Conservation (phyloP, 2,113 vertebrate species). For the Cygnus buccinator region DNA sequence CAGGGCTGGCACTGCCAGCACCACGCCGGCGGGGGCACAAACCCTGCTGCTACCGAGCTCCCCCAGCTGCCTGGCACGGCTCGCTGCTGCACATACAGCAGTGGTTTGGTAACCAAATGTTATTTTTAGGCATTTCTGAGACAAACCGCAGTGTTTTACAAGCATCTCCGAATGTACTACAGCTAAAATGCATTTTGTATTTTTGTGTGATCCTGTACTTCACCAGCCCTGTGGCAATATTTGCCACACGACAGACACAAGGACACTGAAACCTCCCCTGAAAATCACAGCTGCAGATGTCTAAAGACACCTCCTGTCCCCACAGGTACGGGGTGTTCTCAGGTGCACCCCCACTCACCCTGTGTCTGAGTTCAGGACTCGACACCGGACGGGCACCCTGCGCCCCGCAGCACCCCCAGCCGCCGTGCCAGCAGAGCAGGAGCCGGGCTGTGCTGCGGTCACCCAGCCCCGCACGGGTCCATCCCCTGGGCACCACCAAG, state of each 20-base stretch:
- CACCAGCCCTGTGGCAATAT: neutral
- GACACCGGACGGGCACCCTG: neutral
- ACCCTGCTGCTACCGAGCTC: neutral
- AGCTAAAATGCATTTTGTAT: fast-evolving
- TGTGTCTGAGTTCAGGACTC: neutral
- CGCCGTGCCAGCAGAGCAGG: neutral
- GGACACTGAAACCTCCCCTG: neutral
- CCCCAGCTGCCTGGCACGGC: neutral
- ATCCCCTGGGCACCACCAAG: neutral
- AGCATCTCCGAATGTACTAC: neutral
- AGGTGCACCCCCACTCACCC: neutral
- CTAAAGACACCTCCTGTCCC: neutral
- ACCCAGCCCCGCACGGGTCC: neutral
- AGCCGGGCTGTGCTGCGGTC: neutral
- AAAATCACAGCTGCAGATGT: neutral
- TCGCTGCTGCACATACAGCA: fast-evolving
- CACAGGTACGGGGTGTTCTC: neutral
- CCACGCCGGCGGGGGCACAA: fast-evolving
- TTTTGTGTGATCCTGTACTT: neutral
- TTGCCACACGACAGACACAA: neutral
- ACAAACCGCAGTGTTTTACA: neutral
- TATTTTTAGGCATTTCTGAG: neutral
- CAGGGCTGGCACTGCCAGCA: neutral
- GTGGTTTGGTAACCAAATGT: fast-evolving
- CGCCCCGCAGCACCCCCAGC: neutral